A percentile compares a stretch with the other conserved stretches of the same genome.
phyloP scores from a whole-genome alignment of 2,797 vertebrate species.

The Petrocephalus schoutedeni region DNA sequence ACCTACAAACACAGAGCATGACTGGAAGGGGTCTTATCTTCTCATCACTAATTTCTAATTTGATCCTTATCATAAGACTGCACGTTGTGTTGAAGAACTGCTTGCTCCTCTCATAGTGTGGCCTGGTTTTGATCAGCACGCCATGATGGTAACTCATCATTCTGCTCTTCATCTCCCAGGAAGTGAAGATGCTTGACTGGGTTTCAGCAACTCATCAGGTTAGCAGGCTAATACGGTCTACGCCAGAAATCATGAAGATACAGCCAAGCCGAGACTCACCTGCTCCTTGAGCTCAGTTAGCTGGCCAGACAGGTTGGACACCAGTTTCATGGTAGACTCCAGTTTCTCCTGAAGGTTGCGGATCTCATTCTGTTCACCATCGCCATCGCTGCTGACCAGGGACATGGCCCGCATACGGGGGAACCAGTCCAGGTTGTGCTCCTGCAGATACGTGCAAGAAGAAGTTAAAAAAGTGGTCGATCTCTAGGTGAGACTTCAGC shows the following conservation, averaged over 20 bases:
- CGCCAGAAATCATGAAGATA: background rate
- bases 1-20: background rate
- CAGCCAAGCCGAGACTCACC: slow-evolving; percentile 56
- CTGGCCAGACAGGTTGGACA: slow-evolving; percentile 87
- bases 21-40: background rate
- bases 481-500: background rate
- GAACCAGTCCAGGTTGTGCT: slow-evolving; percentile 96
- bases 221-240: background rate
- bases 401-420: slow-evolving; percentile 97
- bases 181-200: background rate
- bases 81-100: background rate
- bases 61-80: background rate
- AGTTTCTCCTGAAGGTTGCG: slow-evolving; percentile 93
- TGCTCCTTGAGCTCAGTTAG: slow-evolving; percentile 93
- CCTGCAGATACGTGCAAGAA: slow-evolving; percentile 54
- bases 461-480: background rate
- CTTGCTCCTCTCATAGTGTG: background rate
- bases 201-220: background rate
- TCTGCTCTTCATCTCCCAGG: background rate
- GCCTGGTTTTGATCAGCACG: background rate
- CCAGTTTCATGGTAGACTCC: slow-evolving; percentile 94
- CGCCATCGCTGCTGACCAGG: slow-evolving; percentile 88
- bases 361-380: slow-evolving; percentile 96
- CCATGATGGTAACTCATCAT: background rate
- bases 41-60: background rate